Conservation (phyloP, 1,140 invertebrate genomes). For the Drosophila fuyamai region DNA sequence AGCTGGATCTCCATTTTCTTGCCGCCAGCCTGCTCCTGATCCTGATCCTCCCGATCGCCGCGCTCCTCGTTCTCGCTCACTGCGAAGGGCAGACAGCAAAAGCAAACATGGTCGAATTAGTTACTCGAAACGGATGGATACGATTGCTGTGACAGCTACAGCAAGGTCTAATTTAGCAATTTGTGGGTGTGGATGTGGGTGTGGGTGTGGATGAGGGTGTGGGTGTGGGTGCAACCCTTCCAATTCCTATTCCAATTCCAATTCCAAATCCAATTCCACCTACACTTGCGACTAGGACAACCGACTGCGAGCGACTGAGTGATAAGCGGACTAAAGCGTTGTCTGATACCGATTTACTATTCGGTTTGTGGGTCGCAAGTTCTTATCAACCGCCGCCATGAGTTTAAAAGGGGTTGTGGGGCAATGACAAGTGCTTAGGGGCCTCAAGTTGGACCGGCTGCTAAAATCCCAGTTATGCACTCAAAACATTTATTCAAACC, state of each 20-base stretch:
- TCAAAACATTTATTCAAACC: conserved; percentile 5
- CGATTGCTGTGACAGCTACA: conserved; percentile 27
- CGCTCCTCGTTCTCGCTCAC: conserved; percentile 48
- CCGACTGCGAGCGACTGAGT: conserved; percentile 17
- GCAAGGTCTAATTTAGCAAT: conserved; percentile 15
- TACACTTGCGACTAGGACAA: conserved; percentile 36
- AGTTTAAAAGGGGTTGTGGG: background rate
- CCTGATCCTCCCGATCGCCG: conserved; percentile 20
- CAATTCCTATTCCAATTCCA: background rate
- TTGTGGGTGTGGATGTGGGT: background rate
- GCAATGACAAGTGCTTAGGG: conserved; percentile 14
- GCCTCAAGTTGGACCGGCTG: conserved; percentile 4
- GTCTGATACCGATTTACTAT: conserved; percentile 39
- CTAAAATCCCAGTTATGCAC: conserved; percentile 16
- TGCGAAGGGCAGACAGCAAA: conserved; percentile 39
- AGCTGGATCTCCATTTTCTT: conserved; percentile 71
- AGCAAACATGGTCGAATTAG: conserved; percentile 31
- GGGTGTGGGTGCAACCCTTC: conserved; percentile 11
- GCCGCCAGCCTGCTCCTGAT: conserved; percentile 26
- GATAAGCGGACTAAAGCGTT: conserved; percentile 23
- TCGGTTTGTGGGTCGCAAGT: conserved; percentile 24
- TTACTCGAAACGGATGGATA: conserved; percentile 8
- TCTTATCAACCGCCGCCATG: conserved; percentile 28
- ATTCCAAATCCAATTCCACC: background rate
- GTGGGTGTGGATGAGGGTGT: too few relatives aligned